Percentiles rank a stretch among this genome's conserved stretches.
Evolutionary conservation across 64 coral and sea anemone genomes (phyloP).

Genomic region (Stichodactyla mertensii): DNA sequence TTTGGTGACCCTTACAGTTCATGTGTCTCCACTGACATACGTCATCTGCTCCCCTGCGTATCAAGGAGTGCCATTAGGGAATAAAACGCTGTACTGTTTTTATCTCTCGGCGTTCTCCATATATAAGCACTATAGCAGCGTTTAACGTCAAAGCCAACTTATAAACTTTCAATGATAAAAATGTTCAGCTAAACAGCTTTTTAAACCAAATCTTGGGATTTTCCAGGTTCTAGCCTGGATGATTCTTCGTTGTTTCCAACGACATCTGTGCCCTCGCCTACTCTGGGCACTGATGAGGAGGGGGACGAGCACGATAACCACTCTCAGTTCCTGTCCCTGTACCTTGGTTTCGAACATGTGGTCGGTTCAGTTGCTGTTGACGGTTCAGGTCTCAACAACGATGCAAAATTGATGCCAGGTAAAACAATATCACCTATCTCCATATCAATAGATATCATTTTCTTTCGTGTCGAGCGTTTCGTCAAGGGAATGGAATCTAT

Average conservation of each 20-base stretch:
- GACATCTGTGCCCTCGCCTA: conserved; percentile 20
- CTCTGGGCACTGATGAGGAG: neutral
- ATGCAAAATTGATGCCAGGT: conserved; percentile 81
- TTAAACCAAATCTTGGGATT: neutral
- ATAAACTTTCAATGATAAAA: no score
- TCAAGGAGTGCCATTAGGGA: no score
- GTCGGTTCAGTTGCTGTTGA: conserved; percentile 70
- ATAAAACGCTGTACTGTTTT: no score
- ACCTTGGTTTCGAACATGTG: conserved; percentile 93
- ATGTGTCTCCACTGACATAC: no score
- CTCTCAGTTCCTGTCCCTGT: conserved; percentile 58
- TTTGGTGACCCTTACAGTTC: no score
- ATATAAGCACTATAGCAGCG: no score
- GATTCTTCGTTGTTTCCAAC: neutral
- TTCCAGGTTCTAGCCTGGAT: neutral
- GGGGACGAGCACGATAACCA: neutral
- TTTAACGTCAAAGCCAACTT: no score
- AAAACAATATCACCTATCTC: neutral
- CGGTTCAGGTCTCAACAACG: conserved; percentile 85
- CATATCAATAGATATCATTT: neutral
- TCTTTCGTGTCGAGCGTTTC: neutral
- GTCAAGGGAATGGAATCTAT: no score
- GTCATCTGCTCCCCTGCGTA: no score
- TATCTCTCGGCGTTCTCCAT: no score
- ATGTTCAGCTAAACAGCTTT: neutral